Percentiles rank a stretch among this genome's conserved stretches.
Conservation (phyloP, 2,113 vertebrate species). For the Amblyornis subalaris region DNA sequence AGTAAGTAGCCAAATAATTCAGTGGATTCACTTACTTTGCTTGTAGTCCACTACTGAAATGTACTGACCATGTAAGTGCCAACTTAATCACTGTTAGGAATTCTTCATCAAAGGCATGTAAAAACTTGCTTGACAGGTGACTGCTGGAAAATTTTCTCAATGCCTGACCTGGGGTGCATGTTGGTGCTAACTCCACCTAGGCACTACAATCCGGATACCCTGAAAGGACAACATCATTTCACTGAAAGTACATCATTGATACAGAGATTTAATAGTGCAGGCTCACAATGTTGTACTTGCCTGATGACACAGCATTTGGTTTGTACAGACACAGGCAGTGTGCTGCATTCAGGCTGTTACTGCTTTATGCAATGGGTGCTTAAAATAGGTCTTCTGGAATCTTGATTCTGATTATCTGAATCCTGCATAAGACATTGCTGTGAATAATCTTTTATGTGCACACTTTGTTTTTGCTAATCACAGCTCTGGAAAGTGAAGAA, state of each 20-base stretch:
- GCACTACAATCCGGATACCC: neutral
- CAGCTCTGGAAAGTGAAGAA: constrained; percentile 96
- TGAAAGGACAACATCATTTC: neutral
- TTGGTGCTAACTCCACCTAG: neutral
- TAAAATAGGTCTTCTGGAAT: neutral
- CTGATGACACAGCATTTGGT: neutral
- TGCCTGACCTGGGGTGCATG: neutral
- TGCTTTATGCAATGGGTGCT: neutral
- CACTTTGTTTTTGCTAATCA: neutral
- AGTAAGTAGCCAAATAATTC: neutral
- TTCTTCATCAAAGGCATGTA: neutral
- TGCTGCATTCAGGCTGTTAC: neutral
- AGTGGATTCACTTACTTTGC: neutral
- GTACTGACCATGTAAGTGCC: neutral
- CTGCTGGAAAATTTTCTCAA: neutral
- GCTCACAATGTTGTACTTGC: fast-evolving
- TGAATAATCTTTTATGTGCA: neutral
- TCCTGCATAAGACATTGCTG: neutral
- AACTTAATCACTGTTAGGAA: neutral
- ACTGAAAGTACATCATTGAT: neutral
- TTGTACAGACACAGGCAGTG: neutral
- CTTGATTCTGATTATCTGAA: neutral
- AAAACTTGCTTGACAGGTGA: neutral
- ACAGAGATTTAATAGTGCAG: neutral
- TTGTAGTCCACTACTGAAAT: neutral